Base-by-base conservation (phyloP, 2,888 invertebrate species). In the Drosophila merina region DNA sequence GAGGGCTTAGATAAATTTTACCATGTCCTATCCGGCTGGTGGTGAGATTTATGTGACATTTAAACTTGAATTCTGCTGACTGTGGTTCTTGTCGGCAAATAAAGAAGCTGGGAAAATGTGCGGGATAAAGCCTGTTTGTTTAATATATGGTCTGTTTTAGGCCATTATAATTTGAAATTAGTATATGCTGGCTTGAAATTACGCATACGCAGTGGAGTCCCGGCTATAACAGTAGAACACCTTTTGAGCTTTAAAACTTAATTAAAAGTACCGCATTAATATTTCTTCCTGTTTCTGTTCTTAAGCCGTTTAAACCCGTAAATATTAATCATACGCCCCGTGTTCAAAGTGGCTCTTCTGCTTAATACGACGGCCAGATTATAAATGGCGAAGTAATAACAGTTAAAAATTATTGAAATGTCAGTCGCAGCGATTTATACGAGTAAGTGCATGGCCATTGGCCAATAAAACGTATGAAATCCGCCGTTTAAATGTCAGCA, bases 361-460 rank as follows among this genome's bases (percentile, higher is more conserved):
- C 40, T 25, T 14, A 58, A 63, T 51, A 62, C 57, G 47, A 80
- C 54, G 69, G 66, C 33, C 50, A 59, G 62, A 75, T 66, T 74
- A 74, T 74, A 52, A 64, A 62, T 67, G 63, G 45, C 47, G 51
- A 57, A 55, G 74, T 50, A 72, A 77, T 78, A 87, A 72, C 66
- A 72, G 74, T 84, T 72, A 56, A 79, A 86, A 80, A 69, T 75
- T 84, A 84, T 84, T 75, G 66, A 72, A 71, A 62, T 69, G 81
- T 71, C 78, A 75, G 52, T 26, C 38, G 55, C 36, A 62, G 26
- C 72, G 66, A 80, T 80, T 80, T 57, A 68, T 49, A 68, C 72
- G 67, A 75, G 67, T 77, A 77, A 72, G 85, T 81, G 75, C 62
- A 54, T 51, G 72, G 66, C 50, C 78, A 84, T 52, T 51, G 72